phyloP scores from a whole-genome alignment of 2,113 vertebrate genomes.

The Pseudois nayaur region DNA sequence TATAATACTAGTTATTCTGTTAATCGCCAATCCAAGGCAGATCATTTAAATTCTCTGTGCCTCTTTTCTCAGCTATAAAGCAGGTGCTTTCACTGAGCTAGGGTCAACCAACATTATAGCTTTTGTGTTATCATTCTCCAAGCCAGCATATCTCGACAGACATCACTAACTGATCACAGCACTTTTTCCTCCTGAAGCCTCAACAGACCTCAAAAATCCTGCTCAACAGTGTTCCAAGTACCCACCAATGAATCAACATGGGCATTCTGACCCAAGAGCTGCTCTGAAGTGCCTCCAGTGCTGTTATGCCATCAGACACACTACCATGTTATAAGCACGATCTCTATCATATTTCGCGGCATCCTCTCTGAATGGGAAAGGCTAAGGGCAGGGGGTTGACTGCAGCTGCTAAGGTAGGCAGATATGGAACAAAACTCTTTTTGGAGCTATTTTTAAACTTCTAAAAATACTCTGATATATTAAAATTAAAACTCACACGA shows the following conservation, averaged over 20 bases:
- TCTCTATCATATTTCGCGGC: neutral
- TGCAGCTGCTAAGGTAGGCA: neutral
- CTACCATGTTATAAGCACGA: neutral
- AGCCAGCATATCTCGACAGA: neutral
- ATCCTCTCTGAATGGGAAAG: neutral
- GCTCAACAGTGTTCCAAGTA: neutral
- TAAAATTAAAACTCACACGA: slow-evolving; percentile 35
- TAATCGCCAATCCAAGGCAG: neutral
- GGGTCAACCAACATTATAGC: neutral
- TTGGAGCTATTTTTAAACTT: slow-evolving; percentile 39
- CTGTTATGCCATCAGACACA: neutral
- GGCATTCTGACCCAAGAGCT: too few relatives aligned
- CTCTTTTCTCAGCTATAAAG: neutral
- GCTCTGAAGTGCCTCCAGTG: neutral
- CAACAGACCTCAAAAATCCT: neutral
- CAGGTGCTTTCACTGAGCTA: neutral
- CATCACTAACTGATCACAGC: neutral
- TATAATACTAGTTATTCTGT: neutral
- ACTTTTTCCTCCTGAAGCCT: neutral
- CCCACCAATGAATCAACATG: neutral
- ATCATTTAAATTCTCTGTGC: neutral
- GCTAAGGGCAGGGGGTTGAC: neutral
- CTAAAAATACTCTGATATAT: slow-evolving; percentile 36
- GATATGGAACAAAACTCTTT: neutral
- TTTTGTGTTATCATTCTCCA: neutral